Percentiles rank a stretch among this genome's conserved stretches.
Evolutionary conservation across 2,797 vertebrate species (phyloP).

Genomic region (Phaenicophaeus curvirostris): DNA sequence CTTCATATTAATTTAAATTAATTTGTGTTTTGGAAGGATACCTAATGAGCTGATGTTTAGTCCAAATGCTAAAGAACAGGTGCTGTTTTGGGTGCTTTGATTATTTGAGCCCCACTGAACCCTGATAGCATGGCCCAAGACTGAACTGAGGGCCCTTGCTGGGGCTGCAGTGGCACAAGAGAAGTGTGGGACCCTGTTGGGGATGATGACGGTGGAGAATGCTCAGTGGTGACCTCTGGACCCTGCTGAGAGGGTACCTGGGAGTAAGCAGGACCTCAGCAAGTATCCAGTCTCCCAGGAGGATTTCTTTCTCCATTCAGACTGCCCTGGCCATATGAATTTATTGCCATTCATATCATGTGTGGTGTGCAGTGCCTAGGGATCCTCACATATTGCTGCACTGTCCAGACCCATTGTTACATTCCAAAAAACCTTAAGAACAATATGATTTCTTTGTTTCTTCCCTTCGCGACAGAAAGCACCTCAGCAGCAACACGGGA

Average conservation of each 20-base stretch:
- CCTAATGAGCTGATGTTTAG: neutral
- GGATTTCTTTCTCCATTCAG: neutral
- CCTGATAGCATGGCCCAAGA: rapidly evolving
- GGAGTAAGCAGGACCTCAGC: neutral
- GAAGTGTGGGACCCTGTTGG: rapidly evolving
- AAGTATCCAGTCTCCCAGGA: neutral
- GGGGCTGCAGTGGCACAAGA: rapidly evolving
- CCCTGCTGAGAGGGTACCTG: rapidly evolving
- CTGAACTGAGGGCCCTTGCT: neutral
- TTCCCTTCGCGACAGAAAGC: neutral
- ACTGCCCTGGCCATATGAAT: neutral
- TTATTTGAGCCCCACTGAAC: neutral
- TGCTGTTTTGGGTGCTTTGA: neutral
- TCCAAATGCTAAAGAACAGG: neutral
- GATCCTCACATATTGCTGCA: neutral
- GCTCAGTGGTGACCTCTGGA: neutral
- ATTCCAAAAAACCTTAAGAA: neutral
- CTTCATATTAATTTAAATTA: neutral
- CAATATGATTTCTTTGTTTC: neutral
- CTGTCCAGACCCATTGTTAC: no score
- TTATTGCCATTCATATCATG: neutral
- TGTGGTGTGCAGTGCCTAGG: neutral
- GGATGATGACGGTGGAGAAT: rapidly evolving
- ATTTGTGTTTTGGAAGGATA: neutral
- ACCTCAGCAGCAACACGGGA: neutral